Evolutionary conservation across 2,113 vertebrate species (phyloP).

Genomic region (Odontesthes bonariensis): DNA sequence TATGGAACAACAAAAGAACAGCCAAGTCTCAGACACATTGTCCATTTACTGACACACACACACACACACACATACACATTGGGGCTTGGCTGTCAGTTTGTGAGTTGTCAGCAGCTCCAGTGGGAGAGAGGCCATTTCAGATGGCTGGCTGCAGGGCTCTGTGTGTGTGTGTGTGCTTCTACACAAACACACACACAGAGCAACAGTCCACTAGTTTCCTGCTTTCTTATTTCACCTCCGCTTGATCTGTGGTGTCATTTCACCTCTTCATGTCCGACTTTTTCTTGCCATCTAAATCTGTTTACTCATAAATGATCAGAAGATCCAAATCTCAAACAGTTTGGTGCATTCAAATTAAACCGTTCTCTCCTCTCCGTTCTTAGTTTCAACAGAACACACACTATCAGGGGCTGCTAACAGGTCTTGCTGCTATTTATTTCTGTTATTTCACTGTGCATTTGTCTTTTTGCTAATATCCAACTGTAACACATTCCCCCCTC

Average conservation of each 20-base stretch:
- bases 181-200: constrained; percentile 17
- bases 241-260: constrained; percentile 28
- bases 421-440: too few species aligned
- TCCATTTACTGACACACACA: constrained; percentile 12
- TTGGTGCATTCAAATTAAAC: neutral
- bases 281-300: neutral
- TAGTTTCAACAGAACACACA: too few species aligned
- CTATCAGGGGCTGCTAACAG: too few species aligned
- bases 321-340: neutral
- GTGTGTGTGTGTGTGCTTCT: constrained; percentile 3
- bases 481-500: too few species aligned
- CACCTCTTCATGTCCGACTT: constrained; percentile 74
- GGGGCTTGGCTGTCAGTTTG: constrained; percentile 71
- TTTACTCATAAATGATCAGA: neutral
- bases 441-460: too few species aligned
- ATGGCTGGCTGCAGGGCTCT: constrained; percentile 38
- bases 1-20: constrained; percentile 12
- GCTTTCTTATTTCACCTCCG: constrained; percentile 35
- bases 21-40: constrained; percentile 18
- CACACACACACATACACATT: neutral
- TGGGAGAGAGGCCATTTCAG: constrained; percentile 76
- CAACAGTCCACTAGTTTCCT: constrained; percentile 1
- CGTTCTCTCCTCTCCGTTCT: neutral
- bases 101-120: constrained; percentile 76
- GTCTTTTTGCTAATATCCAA: too few species aligned